Percentiles rank a stretch among this genome's conserved stretches.
Evolutionary conservation across 1,140 invertebrate species (phyloP).

Genomic region (Thrips palmi): DNA sequence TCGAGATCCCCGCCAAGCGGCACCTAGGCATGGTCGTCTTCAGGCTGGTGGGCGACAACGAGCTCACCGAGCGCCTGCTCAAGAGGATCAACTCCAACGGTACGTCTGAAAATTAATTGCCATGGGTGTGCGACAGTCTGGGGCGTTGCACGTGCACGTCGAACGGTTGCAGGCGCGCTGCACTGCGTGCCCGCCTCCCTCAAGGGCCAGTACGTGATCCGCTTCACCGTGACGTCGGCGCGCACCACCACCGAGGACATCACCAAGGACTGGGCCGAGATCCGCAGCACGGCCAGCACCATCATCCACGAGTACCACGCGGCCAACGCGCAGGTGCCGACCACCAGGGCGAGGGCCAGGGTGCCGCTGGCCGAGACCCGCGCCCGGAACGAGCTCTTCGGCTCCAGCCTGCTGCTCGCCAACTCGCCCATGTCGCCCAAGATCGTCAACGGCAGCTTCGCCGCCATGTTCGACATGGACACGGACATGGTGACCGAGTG

Average conservation of each 20-base stretch:
- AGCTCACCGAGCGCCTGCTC: slow-evolving; percentile 64
- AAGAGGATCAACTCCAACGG: slow-evolving; percentile 73
- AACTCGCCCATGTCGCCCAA: slow-evolving; percentile 95
- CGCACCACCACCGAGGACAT: slow-evolving; percentile 79
- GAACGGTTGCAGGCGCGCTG: too few relatives aligned
- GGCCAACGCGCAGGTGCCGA: neutral
- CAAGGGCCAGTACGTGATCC: slow-evolving; percentile 78
- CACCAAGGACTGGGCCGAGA: slow-evolving; percentile 75
- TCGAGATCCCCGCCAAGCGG: slow-evolving; percentile 76
- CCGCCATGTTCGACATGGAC: slow-evolving; percentile 80
- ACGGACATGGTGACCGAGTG: slow-evolving; percentile 59
- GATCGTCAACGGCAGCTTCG: slow-evolving; percentile 91
- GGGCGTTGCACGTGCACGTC: too few relatives aligned
- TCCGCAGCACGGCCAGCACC: slow-evolving; percentile 50
- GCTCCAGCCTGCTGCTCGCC: slow-evolving; percentile 78
- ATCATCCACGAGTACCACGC: slow-evolving; percentile 1
- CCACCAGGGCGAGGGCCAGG: slow-evolving; percentile 4
- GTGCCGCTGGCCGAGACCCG: slow-evolving; percentile 42
- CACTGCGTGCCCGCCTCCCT: slow-evolving; percentile 86
- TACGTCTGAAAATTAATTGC: too few relatives aligned
- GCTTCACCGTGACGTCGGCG: slow-evolving; percentile 83
- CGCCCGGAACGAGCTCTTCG: slow-evolving; percentile 67
- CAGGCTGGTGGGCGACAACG: slow-evolving; percentile 65
- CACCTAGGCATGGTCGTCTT: slow-evolving; percentile 90
- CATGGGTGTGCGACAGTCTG: too few relatives aligned